phyloP scores from a whole-genome alignment of 2,113 vertebrate species.

The Neolamprologus variostigma region DNA sequence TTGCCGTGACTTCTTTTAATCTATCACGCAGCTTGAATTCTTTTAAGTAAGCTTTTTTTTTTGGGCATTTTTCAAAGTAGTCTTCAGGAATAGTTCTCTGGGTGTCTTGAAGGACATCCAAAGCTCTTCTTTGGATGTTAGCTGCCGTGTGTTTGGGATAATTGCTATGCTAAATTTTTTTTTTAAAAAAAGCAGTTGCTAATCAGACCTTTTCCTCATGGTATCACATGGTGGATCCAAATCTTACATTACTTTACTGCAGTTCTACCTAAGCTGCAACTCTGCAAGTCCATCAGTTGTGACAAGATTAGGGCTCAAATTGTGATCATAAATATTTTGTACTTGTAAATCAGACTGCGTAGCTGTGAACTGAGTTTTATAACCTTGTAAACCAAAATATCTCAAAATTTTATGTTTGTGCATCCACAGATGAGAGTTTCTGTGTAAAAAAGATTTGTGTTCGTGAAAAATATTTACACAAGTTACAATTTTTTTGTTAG shows the following conservation, averaged over 20 bases:
- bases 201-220: background rate
- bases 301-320: background rate
- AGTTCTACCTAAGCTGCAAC: background rate
- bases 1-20: background rate
- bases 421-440: background rate
- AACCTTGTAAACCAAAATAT: background rate
- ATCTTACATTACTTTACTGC: background rate
- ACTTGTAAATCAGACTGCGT: background rate
- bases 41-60: background rate
- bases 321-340: background rate
- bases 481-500: background rate
- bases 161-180: background rate
- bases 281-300: background rate
- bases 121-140: background rate
- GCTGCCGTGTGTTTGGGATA: background rate
- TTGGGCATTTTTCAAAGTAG: background rate
- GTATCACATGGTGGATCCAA: background rate
- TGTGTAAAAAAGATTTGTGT: background rate
- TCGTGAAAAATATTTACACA: background rate
- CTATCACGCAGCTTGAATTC: background rate
- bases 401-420: background rate
- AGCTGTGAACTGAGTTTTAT: background rate
- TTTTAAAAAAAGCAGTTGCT: background rate
- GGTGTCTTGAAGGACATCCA: background rate
- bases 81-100: background rate